Evolutionary conservation across 2,113 vertebrate genomes (phyloP).

Genomic region (Hypanus sabinus): DNA sequence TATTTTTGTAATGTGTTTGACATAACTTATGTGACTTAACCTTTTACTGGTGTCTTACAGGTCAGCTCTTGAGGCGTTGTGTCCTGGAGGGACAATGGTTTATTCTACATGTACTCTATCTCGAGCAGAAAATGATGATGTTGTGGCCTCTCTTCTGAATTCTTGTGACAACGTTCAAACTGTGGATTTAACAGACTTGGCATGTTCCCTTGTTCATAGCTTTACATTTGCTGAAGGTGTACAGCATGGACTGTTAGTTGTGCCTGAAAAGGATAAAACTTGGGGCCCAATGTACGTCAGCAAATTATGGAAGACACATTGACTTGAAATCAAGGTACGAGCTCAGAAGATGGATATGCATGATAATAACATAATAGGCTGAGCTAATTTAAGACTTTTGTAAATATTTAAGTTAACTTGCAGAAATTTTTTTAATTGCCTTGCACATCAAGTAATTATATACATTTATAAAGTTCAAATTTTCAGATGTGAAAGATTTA

Average conservation of each 20-base stretch:
- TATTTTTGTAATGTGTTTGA: neutral
- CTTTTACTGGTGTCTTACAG: slow-evolving; percentile 61
- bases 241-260: slow-evolving; percentile 69
- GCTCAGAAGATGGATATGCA: neutral
- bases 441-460: neutral
- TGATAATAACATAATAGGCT: neutral
- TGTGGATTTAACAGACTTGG: slow-evolving; percentile 64
- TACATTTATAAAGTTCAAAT: neutral
- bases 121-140: slow-evolving; percentile 73
- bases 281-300: slow-evolving; percentile 94
- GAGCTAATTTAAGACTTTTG: neutral
- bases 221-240: slow-evolving; percentile 61
- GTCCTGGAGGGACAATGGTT: slow-evolving; percentile 78
- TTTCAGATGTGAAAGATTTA: neutral
- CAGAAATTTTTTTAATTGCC: neutral
- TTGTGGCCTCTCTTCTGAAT: slow-evolving; percentile 64
- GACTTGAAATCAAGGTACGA: slow-evolving; percentile 32
- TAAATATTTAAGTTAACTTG: neutral
- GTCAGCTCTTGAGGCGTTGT: slow-evolving; percentile 73
- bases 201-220: slow-evolving; percentile 57
- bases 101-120: slow-evolving; percentile 93
- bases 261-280: slow-evolving; percentile 68
- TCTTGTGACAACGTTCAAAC: slow-evolving; percentile 59
- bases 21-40: slow-evolving; percentile 40
- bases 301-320: slow-evolving; percentile 63